Percentiles rank a stretch among this genome's conserved stretches.
Evolutionary conservation across 92 coral and sea anemone species (phyloP).

Genomic region (Ricordea florida): DNA sequence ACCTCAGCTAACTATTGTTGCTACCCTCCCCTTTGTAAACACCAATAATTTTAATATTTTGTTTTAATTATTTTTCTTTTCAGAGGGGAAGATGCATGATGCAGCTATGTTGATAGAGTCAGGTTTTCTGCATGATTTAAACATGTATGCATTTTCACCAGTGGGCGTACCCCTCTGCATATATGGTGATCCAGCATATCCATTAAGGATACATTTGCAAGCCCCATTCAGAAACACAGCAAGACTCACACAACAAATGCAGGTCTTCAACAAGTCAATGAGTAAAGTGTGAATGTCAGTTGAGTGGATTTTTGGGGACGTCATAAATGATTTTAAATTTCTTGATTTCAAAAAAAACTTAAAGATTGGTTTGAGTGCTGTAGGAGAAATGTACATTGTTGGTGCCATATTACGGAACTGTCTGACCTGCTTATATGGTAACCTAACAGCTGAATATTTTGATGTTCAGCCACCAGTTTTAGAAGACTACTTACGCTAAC

Average conservation of each 20-base stretch:
- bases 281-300: neutral
- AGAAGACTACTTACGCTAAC: neutral
- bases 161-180: constrained; percentile 1
- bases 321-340: neutral
- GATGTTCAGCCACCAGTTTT: no score
- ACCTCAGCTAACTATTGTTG: neutral
- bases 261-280: neutral
- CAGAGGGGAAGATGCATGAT: constrained; percentile 26
- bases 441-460: no score
- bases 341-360: no score
- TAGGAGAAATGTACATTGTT: no score
- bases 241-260: no score
- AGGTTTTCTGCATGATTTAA: neutral
- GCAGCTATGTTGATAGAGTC: constrained; percentile 10
- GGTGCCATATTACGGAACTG: neutral
- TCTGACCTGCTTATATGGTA: neutral
- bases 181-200: no score
- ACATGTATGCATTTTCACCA: constrained; percentile 19
- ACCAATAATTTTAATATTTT: no score
- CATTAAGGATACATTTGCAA: neutral
- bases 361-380: no score
- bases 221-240: no score
- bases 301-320: neutral
- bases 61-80: neutral
- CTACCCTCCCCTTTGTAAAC: no score